phyloP scores from a whole-genome alignment of 2,888 invertebrate genomes.

The Troglohyphantes excavatus region DNA sequence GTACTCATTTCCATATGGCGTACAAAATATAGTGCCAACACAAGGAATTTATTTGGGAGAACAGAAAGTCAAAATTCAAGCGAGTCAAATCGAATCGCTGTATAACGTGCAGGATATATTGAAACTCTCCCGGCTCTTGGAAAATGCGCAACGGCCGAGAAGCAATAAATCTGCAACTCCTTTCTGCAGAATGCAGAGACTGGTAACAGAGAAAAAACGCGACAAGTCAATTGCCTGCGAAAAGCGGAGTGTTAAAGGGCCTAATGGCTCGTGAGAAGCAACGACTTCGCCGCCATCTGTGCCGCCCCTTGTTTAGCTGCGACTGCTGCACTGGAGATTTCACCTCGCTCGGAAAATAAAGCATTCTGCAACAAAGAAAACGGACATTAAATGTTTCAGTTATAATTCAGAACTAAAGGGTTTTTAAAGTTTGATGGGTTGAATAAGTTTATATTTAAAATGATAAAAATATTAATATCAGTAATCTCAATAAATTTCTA shows the following conservation, averaged over 20 bases:
- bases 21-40: background rate
- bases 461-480: too few species aligned
- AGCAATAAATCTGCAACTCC: background rate
- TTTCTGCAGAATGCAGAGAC: background rate
- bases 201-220: background rate
- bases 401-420: too few species aligned
- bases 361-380: background rate
- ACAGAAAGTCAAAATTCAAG: background rate
- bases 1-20: background rate
- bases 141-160: background rate
- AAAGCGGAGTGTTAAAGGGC: background rate
- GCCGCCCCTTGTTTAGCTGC: background rate
- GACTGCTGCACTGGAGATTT: background rate
- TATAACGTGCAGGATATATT: background rate
- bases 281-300: background rate
- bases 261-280: background rate
- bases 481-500: too few species aligned
- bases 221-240: conserved; percentile 9
- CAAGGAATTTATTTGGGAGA: background rate
- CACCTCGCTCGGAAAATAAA: background rate
- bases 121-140: background rate
- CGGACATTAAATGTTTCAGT: background rate
- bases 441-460: too few species aligned
- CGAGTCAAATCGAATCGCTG: background rate
- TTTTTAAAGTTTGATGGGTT: too few species aligned